Conservation (phyloP, 2,113 vertebrate genomes). For the Ciconia stormi region DNA sequence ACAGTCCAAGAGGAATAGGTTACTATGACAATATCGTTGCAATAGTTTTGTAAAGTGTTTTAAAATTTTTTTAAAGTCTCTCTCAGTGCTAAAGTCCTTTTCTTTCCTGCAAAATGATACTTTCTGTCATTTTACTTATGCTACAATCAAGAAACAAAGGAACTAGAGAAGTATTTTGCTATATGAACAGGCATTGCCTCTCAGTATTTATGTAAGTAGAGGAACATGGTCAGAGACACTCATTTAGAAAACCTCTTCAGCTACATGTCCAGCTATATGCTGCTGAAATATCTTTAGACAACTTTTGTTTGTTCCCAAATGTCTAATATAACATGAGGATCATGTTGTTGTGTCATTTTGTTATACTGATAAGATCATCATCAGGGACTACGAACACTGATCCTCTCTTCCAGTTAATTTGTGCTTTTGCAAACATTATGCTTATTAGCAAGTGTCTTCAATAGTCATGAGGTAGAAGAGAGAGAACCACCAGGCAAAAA, state of each 20-base stretch:
- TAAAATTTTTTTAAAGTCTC: neutral
- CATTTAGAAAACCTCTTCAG: neutral
- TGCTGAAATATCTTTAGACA: neutral
- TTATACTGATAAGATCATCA: neutral
- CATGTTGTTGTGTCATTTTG: neutral
- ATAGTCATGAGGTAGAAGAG: neutral
- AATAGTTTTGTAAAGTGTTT: constrained; percentile 42
- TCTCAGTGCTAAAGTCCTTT: neutral
- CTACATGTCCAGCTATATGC: neutral
- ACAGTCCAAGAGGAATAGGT: constrained; percentile 52
- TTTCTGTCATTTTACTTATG: neutral
- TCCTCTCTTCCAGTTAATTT: neutral
- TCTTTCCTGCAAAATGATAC: neutral
- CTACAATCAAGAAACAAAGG: neutral
- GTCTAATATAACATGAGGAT: neutral
- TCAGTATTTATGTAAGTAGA: neutral
- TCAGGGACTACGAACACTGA: neutral
- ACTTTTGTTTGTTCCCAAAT: neutral
- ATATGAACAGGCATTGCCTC: neutral
- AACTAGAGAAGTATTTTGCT: neutral
- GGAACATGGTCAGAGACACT: neutral
- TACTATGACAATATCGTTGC: constrained; percentile 68
- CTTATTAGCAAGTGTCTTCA: neutral
- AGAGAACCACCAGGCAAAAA: neutral
- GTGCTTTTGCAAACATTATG: neutral